Percentiles rank a stretch among this genome's conserved stretches.
phyloP scores from a whole-genome alignment of 2,113 vertebrate genomes.

The Pyxicephalus adspersus region DNA sequence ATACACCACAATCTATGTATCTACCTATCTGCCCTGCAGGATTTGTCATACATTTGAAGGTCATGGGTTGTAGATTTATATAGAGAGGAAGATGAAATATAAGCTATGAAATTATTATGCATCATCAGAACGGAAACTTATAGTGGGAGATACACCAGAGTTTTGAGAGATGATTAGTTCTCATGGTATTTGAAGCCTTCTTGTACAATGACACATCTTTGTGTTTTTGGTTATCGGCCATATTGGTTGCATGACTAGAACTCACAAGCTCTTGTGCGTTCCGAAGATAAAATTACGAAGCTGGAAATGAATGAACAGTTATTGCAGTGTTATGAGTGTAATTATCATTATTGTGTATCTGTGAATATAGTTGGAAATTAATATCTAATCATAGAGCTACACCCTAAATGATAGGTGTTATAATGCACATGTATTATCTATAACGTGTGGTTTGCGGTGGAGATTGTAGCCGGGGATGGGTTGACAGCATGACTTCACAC shows the following conservation, averaged over 20 bases:
- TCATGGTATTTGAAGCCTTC: constrained; percentile 11
- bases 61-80: background rate
- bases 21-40: background rate
- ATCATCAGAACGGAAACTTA: constrained; percentile 48
- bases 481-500: too few relatives aligned
- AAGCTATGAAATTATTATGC: constrained; percentile 43
- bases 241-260: too few relatives aligned
- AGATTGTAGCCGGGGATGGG: too few relatives aligned
- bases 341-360: too few relatives aligned
- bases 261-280: background rate
- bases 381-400: too few relatives aligned
- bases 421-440: too few relatives aligned
- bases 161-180: constrained; percentile 35
- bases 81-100: constrained; percentile 24
- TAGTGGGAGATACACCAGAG: constrained; percentile 20
- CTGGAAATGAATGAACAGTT: too few relatives aligned
- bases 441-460: too few relatives aligned
- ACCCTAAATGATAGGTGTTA: too few relatives aligned
- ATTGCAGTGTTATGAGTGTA: too few relatives aligned
- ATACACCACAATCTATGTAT: background rate
- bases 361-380: too few relatives aligned
- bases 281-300: too few relatives aligned
- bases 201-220: background rate
- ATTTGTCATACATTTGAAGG: background rate
- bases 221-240: background rate